A percentile compares a stretch with the other conserved stretches of the same genome.
Evolutionary conservation across 2,797 vertebrate species (phyloP).

Genomic region (Graptemys geographica): DNA sequence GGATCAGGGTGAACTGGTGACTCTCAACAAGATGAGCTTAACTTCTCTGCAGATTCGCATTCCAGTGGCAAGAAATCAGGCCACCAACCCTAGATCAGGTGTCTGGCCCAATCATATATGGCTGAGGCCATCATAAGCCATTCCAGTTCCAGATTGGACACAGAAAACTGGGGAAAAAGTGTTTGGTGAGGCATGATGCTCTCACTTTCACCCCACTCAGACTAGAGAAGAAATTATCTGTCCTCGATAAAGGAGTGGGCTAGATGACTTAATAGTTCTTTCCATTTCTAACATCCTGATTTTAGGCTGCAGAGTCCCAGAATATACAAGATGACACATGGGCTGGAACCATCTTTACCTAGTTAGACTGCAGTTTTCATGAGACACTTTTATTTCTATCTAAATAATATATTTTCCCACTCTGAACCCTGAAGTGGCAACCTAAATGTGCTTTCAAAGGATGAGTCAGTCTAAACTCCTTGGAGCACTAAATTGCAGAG

Average conservation of each 20-base stretch:
- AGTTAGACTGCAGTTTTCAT: neutral
- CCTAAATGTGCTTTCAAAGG: constrained; percentile 43
- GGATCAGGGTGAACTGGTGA: neutral
- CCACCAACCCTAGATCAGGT: neutral
- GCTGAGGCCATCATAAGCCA: neutral
- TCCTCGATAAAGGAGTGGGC: neutral
- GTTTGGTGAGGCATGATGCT: neutral
- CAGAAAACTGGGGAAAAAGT: neutral
- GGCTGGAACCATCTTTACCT: neutral
- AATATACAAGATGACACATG: neutral
- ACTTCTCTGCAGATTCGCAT: neutral
- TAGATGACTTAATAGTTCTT: neutral
- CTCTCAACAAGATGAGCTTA: neutral
- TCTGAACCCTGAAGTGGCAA: constrained; percentile 8
- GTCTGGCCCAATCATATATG: neutral
- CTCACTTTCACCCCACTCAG: neutral
- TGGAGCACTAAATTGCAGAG: constrained; percentile 65
- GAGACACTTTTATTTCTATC: constrained; percentile 31
- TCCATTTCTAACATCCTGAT: neutral
- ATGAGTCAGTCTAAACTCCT: constrained; percentile 52
- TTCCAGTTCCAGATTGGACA: neutral
- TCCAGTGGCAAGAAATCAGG: neutral
- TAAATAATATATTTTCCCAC: constrained; percentile 34
- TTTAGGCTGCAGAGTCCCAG: neutral
- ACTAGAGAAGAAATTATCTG: neutral